phyloP scores from a whole-genome alignment of 2,888 invertebrate species.

The Agrilus biguttatus region DNA sequence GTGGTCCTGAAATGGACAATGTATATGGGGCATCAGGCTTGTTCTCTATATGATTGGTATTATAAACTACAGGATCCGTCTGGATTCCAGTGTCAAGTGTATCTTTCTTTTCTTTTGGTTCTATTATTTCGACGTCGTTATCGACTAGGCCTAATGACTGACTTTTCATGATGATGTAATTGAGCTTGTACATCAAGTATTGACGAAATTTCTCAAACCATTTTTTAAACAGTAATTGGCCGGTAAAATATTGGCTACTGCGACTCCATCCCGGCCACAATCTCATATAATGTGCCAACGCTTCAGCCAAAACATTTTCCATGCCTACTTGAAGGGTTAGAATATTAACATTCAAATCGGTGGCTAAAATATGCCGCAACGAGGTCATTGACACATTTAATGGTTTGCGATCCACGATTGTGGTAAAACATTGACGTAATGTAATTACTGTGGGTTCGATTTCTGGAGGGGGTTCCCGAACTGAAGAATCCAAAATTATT shows the following conservation, averaged over 20 bases:
- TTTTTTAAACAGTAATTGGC: constrained; percentile 4
- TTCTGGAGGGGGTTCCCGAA: too few relatives aligned
- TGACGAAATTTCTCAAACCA: constrained; percentile 9
- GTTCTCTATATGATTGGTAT: neutral
- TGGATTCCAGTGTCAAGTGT: neutral
- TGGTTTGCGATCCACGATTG: too few relatives aligned
- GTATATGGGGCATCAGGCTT: constrained; percentile 9
- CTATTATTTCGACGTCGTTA: neutral
- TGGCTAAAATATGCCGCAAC: constrained; percentile 3
- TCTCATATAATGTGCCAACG: constrained; percentile 12
- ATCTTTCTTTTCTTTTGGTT: neutral
- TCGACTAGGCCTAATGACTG: neutral
- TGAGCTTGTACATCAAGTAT: constrained; percentile 9
- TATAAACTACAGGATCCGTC: constrained; percentile 1
- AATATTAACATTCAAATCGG: constrained; percentile 6
- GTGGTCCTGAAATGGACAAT: constrained; percentile 9
- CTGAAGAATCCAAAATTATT: too few relatives aligned
- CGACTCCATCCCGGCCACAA: constrained; percentile 13
- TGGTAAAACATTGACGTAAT: too few relatives aligned
- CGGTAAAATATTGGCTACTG: constrained; percentile 2
- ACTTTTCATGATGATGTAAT: constrained; percentile 5
- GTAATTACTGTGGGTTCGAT: too few relatives aligned
- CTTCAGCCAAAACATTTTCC: constrained; percentile 46
- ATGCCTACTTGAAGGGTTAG: constrained; percentile 15
- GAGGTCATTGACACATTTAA: too few relatives aligned